Evolutionary conservation across 2,113 vertebrate genomes (phyloP), one percentile per base, ranked within the genome.

Genomic region (Caretta caretta): DNA sequence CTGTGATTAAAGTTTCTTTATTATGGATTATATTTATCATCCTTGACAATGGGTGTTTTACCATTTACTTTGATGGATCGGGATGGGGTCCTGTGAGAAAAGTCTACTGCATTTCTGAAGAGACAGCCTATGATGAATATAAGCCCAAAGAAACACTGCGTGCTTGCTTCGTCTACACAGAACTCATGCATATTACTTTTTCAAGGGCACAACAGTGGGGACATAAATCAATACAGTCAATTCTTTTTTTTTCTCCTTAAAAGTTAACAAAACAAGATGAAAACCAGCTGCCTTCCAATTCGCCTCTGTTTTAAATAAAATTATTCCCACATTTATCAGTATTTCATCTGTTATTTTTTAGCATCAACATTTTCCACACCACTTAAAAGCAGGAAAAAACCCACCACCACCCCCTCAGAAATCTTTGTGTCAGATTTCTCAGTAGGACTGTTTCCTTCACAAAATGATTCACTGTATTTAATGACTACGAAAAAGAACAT

Each of bases 321-420:
- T 2, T 8, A 94, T 97, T 97, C 95, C 92, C 96, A 97, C 96
- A 97, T 96, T 96, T 91, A 97, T 97, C 97, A 97, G 88, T 95
- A 96, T 87, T 97, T 97, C 93, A 94, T 95, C 56, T 85, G 89
- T 48, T 83, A 62, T 93, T 90, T 90, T 96, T 94, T 96, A 90
- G 95, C 94, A 95, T n/a, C 53, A 92, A 20, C 27, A 75, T 87
- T 96, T 97, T 95, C 89, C 87, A 92, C 54, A 92, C 84, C 85
- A 92, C 50, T 96, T 86, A 80, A 24, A 95, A 92, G n/a, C 65
- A 5, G 19, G 4, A 82, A 86, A 69, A 93, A 93, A 93, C 85
- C 79, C 17, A 87, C 86, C 12, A 3, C 24, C 24, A 11, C 3
- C 29, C 11, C 4, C 35, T 16, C 5, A 49, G 12, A 84, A 84